Evolutionary conservation across 1,140 invertebrate genomes (phyloP).

Genomic region (Mamestra configurata): DNA sequence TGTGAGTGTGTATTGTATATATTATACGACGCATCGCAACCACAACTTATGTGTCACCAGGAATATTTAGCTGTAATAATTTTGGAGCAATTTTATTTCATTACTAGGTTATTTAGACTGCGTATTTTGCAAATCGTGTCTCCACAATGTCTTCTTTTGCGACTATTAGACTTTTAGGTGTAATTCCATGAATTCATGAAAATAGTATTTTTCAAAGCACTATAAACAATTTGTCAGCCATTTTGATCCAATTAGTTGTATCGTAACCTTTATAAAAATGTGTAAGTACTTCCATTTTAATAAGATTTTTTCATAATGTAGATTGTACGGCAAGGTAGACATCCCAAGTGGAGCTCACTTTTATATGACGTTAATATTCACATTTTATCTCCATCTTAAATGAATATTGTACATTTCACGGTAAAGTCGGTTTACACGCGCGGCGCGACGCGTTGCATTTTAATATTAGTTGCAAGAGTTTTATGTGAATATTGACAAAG

Average conservation of each 20-base stretch:
- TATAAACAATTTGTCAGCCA: conserved; percentile 80
- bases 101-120: conserved; percentile 61
- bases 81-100: conserved; percentile 54
- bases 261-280: conserved; percentile 74
- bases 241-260: conserved; percentile 83
- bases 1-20: conserved; percentile 86
- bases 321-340: conserved; percentile 79
- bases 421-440: conserved; percentile 14
- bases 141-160: conserved; percentile 78
- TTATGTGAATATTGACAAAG: conserved; percentile 78
- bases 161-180: conserved; percentile 76
- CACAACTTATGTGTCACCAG: conserved; percentile 65
- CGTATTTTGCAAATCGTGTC: conserved; percentile 65
- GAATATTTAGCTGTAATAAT: conserved; percentile 66
- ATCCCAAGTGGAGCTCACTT: conserved; percentile 72
- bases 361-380: conserved; percentile 74
- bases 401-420: conserved; percentile 54
- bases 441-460: conserved; percentile 6
- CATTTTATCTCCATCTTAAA: conserved; percentile 63
- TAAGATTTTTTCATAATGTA: conserved; percentile 83
- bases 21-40: conserved; percentile 71
- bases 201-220: conserved; percentile 78
- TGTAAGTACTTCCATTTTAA: conserved; percentile 87
- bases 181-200: conserved; percentile 74
- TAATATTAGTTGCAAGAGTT: conserved; percentile 58